Evolutionary conservation across 1,140 invertebrate genomes (phyloP), one percentile per base, ranked within the genome.

Genomic region (Drosophila jambulina): DNA sequence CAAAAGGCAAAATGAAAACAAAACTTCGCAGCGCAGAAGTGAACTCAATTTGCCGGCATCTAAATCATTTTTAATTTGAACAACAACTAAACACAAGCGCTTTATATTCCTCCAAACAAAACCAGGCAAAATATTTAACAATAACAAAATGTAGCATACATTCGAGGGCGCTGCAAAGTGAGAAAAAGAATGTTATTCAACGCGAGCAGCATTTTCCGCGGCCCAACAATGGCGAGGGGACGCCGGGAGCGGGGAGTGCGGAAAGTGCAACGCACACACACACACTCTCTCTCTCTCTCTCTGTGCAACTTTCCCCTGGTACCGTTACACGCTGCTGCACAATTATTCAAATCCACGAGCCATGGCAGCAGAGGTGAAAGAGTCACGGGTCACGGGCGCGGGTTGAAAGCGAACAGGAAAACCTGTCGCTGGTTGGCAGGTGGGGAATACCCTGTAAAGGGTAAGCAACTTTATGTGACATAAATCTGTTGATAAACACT

Each of bases 11-110:
- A 90, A 87, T 43, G 48, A 68, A 67, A 78, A 61, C 75, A 81
- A 82, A 78, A 54, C 38, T 68, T 43, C 0, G 67, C 25, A 36
- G 51, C 34, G 49, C 58, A 63, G 75, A 78, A 78, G 61, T 81
- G 85, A 88, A 88, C 84, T 88, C 84, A 88, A 88, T 88, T 88
- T 88, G 77, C 85, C 88, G 61, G 81, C 85, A 88, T 81, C 78
- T 88, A 88, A 88, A 88, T 90, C 85, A 88, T 88, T 88, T 88
- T 88, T 88, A 88, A 88, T 88, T 88, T 88, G 78, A 64, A 56
- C 80, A 90, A 88, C 72, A 77, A 67, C 72, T 65, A 56, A 76
- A 65, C 58, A 42, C 54, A 67, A 76, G 21, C 40, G 61, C 51
- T 67, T 76, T 76, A 58, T 74, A 60, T 74, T 38, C 10, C 7